Conservation (phyloP, 2,113 vertebrate genomes). For the Oncorhynchus keta region DNA sequence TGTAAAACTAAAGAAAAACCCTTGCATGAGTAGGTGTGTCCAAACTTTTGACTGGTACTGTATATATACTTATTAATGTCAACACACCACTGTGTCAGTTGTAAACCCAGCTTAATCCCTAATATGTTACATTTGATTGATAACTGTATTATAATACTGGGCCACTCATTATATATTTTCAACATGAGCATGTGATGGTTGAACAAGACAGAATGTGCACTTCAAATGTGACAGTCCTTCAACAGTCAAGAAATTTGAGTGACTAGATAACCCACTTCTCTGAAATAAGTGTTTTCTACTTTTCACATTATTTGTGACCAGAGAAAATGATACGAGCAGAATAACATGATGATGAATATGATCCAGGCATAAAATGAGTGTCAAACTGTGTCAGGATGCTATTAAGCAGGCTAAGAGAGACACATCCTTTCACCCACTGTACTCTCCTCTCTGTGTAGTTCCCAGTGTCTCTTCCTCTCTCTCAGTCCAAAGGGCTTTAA, state of each 20-base stretch:
- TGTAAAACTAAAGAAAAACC: too few relatives aligned
- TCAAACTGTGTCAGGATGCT: conserved; percentile 53
- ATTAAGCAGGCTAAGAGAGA: conserved; percentile 64
- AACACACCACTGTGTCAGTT: background rate
- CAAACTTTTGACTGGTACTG: too few relatives aligned
- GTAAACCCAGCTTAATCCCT: conserved; percentile 4
- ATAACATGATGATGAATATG: conserved; percentile 42
- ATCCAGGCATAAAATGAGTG: conserved; percentile 54
- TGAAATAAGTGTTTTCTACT: background rate
- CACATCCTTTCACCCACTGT: conserved; percentile 58
- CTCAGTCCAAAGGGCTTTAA: conserved; percentile 66
- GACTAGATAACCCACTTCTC: too few relatives aligned
- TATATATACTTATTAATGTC: conserved; percentile 13
- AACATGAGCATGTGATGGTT: background rate
- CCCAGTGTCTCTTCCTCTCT: conserved; percentile 51
- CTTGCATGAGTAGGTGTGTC: too few relatives aligned
- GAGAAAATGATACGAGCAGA: conserved; percentile 31
- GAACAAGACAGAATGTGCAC: background rate
- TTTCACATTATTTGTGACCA: background rate
- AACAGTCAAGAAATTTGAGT: too few relatives aligned
- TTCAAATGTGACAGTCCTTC: too few relatives aligned
- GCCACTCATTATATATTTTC: background rate
- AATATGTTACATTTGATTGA: conserved; percentile 17
- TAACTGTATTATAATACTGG: background rate
- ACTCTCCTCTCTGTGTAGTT: conserved; percentile 49